Evolutionary conservation across 2,113 vertebrate genomes (phyloP).

Genomic region (Aspidoscelis tigris): DNA sequence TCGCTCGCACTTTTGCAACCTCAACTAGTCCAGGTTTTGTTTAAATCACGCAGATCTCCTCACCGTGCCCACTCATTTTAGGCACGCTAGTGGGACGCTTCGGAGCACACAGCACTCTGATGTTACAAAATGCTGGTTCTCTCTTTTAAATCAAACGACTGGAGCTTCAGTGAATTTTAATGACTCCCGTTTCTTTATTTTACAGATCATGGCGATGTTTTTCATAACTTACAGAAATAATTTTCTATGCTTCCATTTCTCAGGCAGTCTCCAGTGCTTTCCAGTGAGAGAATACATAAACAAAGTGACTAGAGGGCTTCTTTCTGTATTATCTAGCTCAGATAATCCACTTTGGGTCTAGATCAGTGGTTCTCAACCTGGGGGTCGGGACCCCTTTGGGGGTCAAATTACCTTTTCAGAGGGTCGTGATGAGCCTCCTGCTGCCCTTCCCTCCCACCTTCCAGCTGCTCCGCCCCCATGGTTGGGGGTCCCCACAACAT

Average conservation of each 20-base stretch:
- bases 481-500: too few species aligned
- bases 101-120: neutral
- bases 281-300: too few species aligned
- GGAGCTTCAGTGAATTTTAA: neutral
- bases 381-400: too few species aligned
- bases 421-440: too few species aligned
- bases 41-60: neutral
- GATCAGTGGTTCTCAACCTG: too few species aligned
- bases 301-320: too few species aligned
- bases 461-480: too few species aligned
- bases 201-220: neutral
- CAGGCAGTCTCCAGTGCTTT: neutral
- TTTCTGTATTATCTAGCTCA: too few species aligned
- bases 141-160: neutral
- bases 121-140: neutral
- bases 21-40: neutral
- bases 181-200: neutral
- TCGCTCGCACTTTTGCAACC: neutral
- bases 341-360: too few species aligned
- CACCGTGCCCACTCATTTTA: too few species aligned
- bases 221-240: neutral
- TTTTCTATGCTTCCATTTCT: neutral
- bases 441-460: too few species aligned
- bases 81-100: neutral
- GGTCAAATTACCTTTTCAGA: too few species aligned